These are phyloP conservation scores for Peromyscus maniculatus DNA, from an alignment of 2,113 vertebrate species.

Conservation along the genomic window DNA sequence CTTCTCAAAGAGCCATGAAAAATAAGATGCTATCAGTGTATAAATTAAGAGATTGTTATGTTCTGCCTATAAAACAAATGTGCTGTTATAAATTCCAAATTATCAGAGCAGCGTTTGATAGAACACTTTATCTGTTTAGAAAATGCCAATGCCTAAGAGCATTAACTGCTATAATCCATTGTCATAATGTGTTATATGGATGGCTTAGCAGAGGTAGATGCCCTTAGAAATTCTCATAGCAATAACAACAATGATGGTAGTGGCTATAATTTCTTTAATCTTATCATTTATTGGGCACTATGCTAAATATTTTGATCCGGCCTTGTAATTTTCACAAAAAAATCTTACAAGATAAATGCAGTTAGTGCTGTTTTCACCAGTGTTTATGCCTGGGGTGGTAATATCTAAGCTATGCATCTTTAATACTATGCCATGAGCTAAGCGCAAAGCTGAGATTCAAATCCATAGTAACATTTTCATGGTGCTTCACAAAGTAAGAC, in stretches of 20 bases:
- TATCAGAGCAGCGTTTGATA: slow-evolving; percentile 5
- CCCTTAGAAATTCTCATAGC: not conserved
- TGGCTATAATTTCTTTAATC: slow-evolving; percentile 35
- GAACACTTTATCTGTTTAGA: slow-evolving; percentile 46
- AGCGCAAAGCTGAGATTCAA: not conserved
- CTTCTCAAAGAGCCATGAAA: slow-evolving; percentile 26
- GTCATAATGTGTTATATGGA: not conserved
- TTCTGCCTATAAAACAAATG: slow-evolving; percentile 23
- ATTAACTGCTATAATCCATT: not conserved
- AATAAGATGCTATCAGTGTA: slow-evolving; percentile 41
- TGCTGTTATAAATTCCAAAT: slow-evolving; percentile 37
- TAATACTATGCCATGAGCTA: not conserved
- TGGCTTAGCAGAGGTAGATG: not conserved
- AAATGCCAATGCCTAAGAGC: not conserved
- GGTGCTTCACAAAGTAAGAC: not conserved
- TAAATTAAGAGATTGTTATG: slow-evolving; percentile 34
- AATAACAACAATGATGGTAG: not conserved
- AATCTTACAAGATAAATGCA: not conserved
- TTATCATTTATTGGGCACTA: not conserved
- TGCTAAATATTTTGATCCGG: not conserved
- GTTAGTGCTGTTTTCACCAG: not conserved
- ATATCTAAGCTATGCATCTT: not conserved
- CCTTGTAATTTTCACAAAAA: not conserved
- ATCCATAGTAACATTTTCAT: not conserved
- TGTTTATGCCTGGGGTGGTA: not conserved